A percentile compares a stretch with the other conserved stretches of the same genome.
phyloP scores from a whole-genome alignment of 2,888 invertebrate species.

The Chymomyza fuscimana region DNA sequence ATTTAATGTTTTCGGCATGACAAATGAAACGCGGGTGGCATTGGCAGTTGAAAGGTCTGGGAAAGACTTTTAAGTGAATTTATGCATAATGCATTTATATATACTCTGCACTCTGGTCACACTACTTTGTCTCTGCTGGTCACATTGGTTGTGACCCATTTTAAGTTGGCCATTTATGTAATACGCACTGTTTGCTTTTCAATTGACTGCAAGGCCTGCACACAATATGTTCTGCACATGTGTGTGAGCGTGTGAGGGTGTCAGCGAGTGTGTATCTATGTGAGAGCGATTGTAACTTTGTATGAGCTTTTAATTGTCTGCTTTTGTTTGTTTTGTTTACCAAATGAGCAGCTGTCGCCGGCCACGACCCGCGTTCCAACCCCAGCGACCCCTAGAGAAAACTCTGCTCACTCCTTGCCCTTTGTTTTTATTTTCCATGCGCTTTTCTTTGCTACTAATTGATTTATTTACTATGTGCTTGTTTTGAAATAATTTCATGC shows the following conservation, averaged over 20 bases:
- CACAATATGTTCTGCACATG: constrained; percentile 64
- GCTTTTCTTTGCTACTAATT: constrained; percentile 53
- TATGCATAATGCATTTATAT: background rate
- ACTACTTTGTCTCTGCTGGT: background rate
- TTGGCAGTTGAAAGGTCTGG: constrained; percentile 7
- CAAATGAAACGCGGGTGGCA: constrained; percentile 19
- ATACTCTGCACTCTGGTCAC: background rate
- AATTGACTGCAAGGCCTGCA: background rate
- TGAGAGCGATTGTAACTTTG: background rate
- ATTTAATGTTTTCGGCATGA: constrained; percentile 24
- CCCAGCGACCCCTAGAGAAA: constrained; percentile 29
- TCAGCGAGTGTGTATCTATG: background rate
- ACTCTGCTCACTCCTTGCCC: background rate
- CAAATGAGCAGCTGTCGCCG: constrained; percentile 63
- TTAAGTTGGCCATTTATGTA: constrained; percentile 27
- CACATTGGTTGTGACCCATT: constrained; percentile 52
- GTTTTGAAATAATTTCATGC: constrained; percentile 71
- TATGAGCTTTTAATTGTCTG: constrained; percentile 65
- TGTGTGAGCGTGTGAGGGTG: constrained; percentile 6
- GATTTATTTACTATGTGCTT: constrained; percentile 64
- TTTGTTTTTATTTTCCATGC: constrained; percentile 37
- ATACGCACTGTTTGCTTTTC: constrained; percentile 13
- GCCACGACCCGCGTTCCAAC: background rate
- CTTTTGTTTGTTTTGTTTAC: constrained; percentile 46
- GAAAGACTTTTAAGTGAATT: background rate